A percentile compares a stretch with the other conserved stretches of the same genome.
These are phyloP conservation scores for Austrofundulus limnaeus DNA, from an alignment of 2,113 vertebrate genomes.

Conservation along the genomic window DNA sequence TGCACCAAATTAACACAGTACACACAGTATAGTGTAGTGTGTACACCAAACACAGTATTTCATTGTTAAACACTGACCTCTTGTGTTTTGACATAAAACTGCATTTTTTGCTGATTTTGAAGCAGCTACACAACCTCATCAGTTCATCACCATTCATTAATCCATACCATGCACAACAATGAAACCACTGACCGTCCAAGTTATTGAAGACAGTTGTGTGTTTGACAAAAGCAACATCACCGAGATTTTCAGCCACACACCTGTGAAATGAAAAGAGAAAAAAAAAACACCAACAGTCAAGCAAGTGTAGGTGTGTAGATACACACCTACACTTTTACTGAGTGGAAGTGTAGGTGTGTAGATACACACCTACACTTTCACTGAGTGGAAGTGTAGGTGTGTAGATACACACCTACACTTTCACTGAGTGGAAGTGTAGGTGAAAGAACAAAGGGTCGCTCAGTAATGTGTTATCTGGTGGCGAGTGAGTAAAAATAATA, in stretches of 20 bases:
- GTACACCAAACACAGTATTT: constrained; percentile 1
- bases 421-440: no score
- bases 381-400: background rate
- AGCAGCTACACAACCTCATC: background rate
- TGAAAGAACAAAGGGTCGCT: background rate
- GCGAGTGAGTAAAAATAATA: background rate
- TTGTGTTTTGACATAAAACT: constrained; percentile 47
- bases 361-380: no score
- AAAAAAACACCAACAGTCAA: constrained; percentile 1
- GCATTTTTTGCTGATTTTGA: constrained; percentile 11
- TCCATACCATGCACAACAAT: background rate
- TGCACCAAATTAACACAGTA: no score
- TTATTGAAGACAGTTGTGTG: constrained; percentile 81
- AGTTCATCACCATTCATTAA: background rate
- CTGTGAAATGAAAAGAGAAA: constrained; percentile 58
- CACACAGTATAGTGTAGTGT: constrained; percentile 4
- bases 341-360: no score
- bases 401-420: no score
- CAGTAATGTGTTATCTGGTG: background rate
- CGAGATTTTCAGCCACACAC: constrained; percentile 83
- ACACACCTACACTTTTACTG: no score
- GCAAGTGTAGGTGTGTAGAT: no score
- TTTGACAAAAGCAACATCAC: constrained; percentile 82
- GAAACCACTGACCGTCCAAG: constrained; percentile 71
- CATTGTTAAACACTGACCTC: constrained; percentile 72